Base-by-base conservation (phyloP, 2,113 vertebrate genomes). In the Nothoprocta perdicaria region DNA sequence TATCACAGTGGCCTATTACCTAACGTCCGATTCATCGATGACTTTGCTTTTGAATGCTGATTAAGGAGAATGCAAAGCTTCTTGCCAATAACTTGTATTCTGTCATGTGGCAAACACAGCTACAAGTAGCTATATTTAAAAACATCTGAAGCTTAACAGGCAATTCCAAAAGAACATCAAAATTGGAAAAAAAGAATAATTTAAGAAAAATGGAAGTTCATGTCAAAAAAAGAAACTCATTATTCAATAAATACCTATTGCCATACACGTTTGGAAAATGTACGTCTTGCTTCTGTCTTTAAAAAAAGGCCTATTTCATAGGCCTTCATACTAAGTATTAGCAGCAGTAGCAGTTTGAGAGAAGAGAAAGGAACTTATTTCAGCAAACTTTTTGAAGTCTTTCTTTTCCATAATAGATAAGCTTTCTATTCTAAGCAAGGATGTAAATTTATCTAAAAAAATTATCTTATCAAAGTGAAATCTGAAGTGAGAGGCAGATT, bases 371-470 rank as follows among this genome's bases (percentile, higher is more conserved):
- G 33, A 41, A 74, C 35, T n/a, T 33, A 6, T 57, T 86, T 82
- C 15, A 68, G 23, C 35, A 33, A 79, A 80, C 15, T 55, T 94
- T 63, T 79, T 65, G 12, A 77, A 61, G 23, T 21, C 43, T 62
- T 61, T 79, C 18, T 50, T 83, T 41, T 68, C n/a, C 68, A 67
- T 80, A 68, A 10, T 41, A 53, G 45, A 19, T 52, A 73, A 86
- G 62, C 63, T 24, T 62, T 84, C 77, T 53, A 43, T 26, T 95
- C 33, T 79, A 84, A 52, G 75, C 69, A 79, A 27, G 62, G 9
- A 80, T 18, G 24, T 5, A 88, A 29, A 65, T 81, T 81, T 48
- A 80, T 52, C 58, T 78, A 40, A 86, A 92, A 92, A 90, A 88
- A 90, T 24, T 3, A 68, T 52, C 21, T 58, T 48, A 91, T 19